Evolutionary conservation across 2,113 vertebrate species (phyloP).

Genomic region (Oncorhynchus gorbuscha): DNA sequence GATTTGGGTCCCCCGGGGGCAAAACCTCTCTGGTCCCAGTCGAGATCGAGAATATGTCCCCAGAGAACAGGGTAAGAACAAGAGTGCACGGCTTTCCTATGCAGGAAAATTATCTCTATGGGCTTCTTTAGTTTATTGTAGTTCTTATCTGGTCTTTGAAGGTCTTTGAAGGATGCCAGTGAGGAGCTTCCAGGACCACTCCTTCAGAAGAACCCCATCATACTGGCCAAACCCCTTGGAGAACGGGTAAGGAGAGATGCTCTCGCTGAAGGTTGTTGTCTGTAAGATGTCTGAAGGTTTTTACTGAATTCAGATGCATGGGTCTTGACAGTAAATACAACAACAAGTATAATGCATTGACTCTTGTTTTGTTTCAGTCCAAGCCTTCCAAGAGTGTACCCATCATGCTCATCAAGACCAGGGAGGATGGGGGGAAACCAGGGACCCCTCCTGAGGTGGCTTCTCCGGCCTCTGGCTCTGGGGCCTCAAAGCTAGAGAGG

Average conservation of each 20-base stretch:
- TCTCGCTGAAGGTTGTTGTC: too few species aligned
- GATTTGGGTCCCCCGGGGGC: slow-evolving; percentile 77
- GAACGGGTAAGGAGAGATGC: slow-evolving; percentile 75
- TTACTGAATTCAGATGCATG: too few species aligned
- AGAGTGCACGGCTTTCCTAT: neutral
- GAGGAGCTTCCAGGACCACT: slow-evolving; percentile 77
- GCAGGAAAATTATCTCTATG: neutral
- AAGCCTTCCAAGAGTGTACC: slow-evolving; percentile 70
- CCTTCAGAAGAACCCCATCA: slow-evolving; percentile 91
- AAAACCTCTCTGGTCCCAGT: slow-evolving; percentile 86
- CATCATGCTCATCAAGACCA: slow-evolving; percentile 88
- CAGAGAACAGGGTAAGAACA: slow-evolving; percentile 74
- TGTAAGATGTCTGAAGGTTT: too few species aligned
- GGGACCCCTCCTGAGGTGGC: slow-evolving; percentile 70
- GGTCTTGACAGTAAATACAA: too few species aligned
- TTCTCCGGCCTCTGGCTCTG: slow-evolving; percentile 58
- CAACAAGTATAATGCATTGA: too few species aligned
- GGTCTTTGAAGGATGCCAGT: slow-evolving; percentile 76
- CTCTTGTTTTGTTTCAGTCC: slow-evolving; percentile 23
- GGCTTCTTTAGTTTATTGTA: neutral
- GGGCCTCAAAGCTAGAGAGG: slow-evolving; percentile 81
- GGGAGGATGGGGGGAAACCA: slow-evolving; percentile 81
- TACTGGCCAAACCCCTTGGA: slow-evolving; percentile 86
- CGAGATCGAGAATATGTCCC: slow-evolving; percentile 83
- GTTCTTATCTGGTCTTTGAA: slow-evolving; percentile 39